Conservation (phyloP, 1,140 invertebrate genomes). For the Orchestia grillus region DNA sequence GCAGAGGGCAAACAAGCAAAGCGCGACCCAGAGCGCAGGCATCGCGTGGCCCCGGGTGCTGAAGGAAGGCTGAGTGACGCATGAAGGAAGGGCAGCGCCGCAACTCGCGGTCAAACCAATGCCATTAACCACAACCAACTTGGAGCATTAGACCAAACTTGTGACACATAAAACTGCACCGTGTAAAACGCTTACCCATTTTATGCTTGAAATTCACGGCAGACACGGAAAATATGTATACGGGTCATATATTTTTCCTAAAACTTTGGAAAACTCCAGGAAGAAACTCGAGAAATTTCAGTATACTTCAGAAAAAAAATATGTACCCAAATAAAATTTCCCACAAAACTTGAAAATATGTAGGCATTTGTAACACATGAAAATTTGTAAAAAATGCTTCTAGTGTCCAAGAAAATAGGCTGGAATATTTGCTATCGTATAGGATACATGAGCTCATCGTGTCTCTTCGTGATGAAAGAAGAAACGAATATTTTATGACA, state of each 20-base stretch:
- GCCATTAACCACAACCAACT: conserved; percentile 1
- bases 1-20: background rate
- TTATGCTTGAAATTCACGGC: background rate
- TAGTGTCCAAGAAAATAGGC: background rate
- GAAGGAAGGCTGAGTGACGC: background rate
- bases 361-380: background rate
- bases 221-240: background rate
- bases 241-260: background rate
- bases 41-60: background rate
- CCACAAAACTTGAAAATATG: background rate
- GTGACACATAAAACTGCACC: background rate
- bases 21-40: no score
- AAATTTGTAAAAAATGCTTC: background rate
- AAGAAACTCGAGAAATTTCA: background rate
- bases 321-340: background rate
- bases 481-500: no score
- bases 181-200: background rate
- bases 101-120: conserved; percentile 4
- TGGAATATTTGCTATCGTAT: background rate
- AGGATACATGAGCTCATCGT: background rate
- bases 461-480: background rate
- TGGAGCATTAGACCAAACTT: conserved; percentile 2
- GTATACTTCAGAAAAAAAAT: background rate
- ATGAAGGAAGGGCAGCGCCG: background rate
- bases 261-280: background rate